A percentile compares a stretch with the other conserved stretches of the same genome.
phyloP scores from a whole-genome alignment of 2,797 vertebrate species.

The Manis pentadactyla region DNA sequence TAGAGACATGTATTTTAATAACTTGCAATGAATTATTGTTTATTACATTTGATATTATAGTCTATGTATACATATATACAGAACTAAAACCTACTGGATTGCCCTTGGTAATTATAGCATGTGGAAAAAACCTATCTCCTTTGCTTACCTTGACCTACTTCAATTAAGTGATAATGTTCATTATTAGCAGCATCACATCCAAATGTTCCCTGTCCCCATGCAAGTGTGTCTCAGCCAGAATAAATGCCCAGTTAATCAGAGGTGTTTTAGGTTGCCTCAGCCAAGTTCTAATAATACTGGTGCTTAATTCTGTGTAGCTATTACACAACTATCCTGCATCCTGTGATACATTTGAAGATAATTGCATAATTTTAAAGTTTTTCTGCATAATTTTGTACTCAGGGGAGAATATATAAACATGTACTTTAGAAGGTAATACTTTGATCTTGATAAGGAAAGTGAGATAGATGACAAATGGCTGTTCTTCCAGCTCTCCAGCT shows the following conservation, averaged over 20 bases:
- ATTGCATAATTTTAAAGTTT: not conserved
- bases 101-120: slow-evolving; percentile 50
- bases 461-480: not conserved
- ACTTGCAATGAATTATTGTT: slow-evolving; percentile 36
- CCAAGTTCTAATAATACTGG: slow-evolving; percentile 29
- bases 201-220: slow-evolving; percentile 28
- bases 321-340: slow-evolving; percentile 6
- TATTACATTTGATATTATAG: slow-evolving; percentile 52
- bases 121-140: not conserved
- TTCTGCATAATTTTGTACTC: slow-evolving; percentile 21
- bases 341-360: slow-evolving; percentile 54
- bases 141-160: slow-evolving; percentile 70
- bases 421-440: not conserved
- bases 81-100: slow-evolving; percentile 36
- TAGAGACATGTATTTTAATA: slow-evolving; percentile 59
- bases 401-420: not conserved
- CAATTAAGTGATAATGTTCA: slow-evolving; percentile 52
- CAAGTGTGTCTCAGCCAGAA: not conserved
- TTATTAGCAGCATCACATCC: not conserved
- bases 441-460: slow-evolving; percentile 39
- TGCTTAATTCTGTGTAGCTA: slow-evolving; percentile 38
- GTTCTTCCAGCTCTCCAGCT: not conserved
- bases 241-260: slow-evolving; percentile 54
- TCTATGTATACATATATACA: slow-evolving; percentile 12
- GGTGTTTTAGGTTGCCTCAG: slow-evolving; percentile 1